Conservation (phyloP, 2,888 invertebrate genomes). For the Drosophila fulvimacula region DNA sequence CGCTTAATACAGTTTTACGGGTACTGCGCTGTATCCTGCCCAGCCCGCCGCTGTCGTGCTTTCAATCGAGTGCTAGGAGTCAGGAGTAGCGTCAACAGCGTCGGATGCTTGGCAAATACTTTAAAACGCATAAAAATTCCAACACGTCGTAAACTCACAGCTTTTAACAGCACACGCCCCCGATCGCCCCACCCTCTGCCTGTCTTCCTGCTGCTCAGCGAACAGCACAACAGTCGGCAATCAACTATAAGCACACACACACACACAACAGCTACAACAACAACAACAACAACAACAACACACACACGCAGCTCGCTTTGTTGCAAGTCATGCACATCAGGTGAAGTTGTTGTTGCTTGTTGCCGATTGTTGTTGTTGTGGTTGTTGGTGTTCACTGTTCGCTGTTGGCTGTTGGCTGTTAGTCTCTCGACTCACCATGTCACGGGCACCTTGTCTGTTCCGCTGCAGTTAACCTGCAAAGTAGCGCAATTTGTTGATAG, state of each 20-base stretch:
- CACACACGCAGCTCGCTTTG: conserved; percentile 52
- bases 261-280: too few species aligned
- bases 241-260: conserved; percentile 50
- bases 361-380: conserved; percentile 28
- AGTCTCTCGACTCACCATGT: conserved; percentile 35
- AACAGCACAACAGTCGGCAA: conserved; percentile 56
- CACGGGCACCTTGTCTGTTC: conserved; percentile 65
- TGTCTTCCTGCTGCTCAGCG: background rate
- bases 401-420: conserved; percentile 31
- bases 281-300: too few species aligned
- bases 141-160: conserved; percentile 75
- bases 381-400: conserved; percentile 32
- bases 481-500: conserved; percentile 80
- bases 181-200: background rate
- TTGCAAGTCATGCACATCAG: conserved; percentile 77
- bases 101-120: conserved; percentile 68
- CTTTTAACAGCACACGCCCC: conserved; percentile 58
- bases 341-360: conserved; percentile 56
- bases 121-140: conserved; percentile 79
- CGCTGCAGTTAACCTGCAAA: conserved; percentile 78
- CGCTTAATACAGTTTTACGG: conserved; percentile 78
- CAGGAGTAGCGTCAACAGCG: conserved; percentile 48
- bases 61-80: conserved; percentile 15
- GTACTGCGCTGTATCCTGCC: conserved; percentile 47
- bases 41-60: background rate